Evolutionary conservation across 1,140 invertebrate genomes (phyloP).

Genomic region (Drosophila parabipectinata): DNA sequence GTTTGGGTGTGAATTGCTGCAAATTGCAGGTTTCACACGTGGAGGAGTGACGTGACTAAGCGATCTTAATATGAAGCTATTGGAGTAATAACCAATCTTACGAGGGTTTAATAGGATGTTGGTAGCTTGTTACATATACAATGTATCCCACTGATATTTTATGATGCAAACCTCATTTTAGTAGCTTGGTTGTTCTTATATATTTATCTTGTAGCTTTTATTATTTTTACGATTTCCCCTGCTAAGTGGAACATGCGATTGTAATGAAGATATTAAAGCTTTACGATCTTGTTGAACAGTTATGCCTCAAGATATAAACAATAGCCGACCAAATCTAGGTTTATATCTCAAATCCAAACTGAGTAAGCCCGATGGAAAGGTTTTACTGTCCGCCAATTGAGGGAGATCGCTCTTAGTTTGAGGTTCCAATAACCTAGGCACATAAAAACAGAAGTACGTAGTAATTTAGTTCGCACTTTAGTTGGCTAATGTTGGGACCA

Average conservation of each 20-base stretch:
- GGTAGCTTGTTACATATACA: too few relatives aligned
- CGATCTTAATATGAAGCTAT: too few relatives aligned
- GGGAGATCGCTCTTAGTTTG: background rate
- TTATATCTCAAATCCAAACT: background rate
- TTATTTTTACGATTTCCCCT: background rate
- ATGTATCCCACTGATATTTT: too few relatives aligned
- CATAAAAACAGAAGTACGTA: constrained; percentile 23
- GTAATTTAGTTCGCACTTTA: constrained; percentile 45
- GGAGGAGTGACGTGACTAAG: background rate
- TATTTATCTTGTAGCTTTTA: background rate
- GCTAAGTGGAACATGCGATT: background rate
- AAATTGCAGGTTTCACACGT: constrained; percentile 8
- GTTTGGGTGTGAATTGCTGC: constrained; percentile 27
- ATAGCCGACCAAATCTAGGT: background rate
- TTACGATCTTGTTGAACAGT: background rate
- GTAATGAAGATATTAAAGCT: background rate
- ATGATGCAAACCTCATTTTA: too few relatives aligned
- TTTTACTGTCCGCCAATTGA: background rate
- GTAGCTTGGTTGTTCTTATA: too few relatives aligned
- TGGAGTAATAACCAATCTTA: too few relatives aligned
- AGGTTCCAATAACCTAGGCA: background rate
- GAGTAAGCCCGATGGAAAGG: background rate
- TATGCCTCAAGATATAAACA: background rate
- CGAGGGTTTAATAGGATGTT: too few relatives aligned
- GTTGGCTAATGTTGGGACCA: constrained; percentile 43